Base-by-base conservation (phyloP, 2,888 invertebrate genomes). In the Loripinus fragilis region DNA sequence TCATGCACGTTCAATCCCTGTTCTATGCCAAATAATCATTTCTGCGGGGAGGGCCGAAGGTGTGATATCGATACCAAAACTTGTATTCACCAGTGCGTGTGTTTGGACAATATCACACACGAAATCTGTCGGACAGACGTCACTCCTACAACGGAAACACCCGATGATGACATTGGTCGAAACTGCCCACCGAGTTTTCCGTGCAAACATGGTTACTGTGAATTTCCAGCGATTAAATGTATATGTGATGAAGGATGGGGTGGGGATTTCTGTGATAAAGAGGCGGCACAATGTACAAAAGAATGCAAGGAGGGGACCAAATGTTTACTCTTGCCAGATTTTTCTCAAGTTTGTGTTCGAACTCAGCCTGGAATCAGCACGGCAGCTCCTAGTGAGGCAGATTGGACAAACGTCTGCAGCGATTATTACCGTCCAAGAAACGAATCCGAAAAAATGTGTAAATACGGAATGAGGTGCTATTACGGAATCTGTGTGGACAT, bases 321-420 rank as follows among this genome's bases (percentile, higher is more conserved):
- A 60, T 60, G 60, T 60, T 10, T 60, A 12, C 7, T 60, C 17
- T 33, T 60, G 33, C 60, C 60, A 12, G 33, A 60, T 33, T 60
- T 33, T 60, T 33, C 60, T 60, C 33, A 60, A 20, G 60, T 60
- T 30, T 60, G 60, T 60, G 60, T 60, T 10, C 30, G 33, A 60
- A 23, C 10, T 30, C 30, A 60, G 20, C 60, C 60, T 8, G 33
- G 8, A 2, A 33, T 60, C 5, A 60, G 12, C 7, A 60, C 60
- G 28, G 33, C 60, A 20, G 33, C 30, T 33, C 7, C 17, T 2
- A 10, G 33, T 33, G 60, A 12, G 10, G 15, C 5, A 7, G 60
- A 60, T 60, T 8, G 12, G 10, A 28, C 60, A 3, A 60, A 60
- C 33, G 60, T 20, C 20, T 60, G 60, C 60, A 60, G 60, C 33